These are phyloP conservation scores for Drosophila ezoana DNA, from an alignment of 2,888 invertebrate genomes.

Conservation along the genomic window DNA sequence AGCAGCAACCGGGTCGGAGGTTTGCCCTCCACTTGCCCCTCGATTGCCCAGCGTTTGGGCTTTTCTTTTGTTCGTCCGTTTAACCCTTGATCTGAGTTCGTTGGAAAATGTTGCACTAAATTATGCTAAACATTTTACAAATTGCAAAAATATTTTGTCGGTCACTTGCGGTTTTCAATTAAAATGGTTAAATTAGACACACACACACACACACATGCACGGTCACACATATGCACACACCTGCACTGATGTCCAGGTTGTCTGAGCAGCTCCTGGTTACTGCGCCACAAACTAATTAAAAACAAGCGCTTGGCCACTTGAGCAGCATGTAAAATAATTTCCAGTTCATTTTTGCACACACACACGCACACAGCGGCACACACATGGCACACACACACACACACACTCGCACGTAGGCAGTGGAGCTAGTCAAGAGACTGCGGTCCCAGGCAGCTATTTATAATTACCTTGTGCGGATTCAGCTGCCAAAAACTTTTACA, in stretches of 20 bases:
- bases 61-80: background rate
- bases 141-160: constrained; percentile 57
- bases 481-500: constrained; percentile 52
- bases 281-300: constrained; percentile 75
- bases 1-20: background rate
- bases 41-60: background rate
- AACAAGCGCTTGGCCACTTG: constrained; percentile 70
- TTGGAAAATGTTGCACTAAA: constrained; percentile 31
- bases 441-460: constrained; percentile 67
- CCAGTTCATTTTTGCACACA: constrained; percentile 29
- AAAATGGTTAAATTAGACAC: constrained; percentile 57
- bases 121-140: constrained; percentile 58
- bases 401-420: constrained; percentile 21
- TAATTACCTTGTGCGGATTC: constrained; percentile 68
- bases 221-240: constrained; percentile 2
- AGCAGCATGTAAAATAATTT: constrained; percentile 68
- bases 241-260: constrained; percentile 15
- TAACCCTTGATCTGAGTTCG: constrained; percentile 10
- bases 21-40: background rate
- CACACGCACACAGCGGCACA: constrained; percentile 4
- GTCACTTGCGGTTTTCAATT: constrained; percentile 69
- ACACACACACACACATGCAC: constrained; percentile 17
- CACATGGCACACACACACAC: constrained; percentile 10
- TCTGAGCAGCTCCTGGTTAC: constrained; percentile 40
- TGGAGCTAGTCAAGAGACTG: constrained; percentile 50